Conservation (phyloP, 2,797 vertebrate genomes). For the Nothura maculosa region DNA sequence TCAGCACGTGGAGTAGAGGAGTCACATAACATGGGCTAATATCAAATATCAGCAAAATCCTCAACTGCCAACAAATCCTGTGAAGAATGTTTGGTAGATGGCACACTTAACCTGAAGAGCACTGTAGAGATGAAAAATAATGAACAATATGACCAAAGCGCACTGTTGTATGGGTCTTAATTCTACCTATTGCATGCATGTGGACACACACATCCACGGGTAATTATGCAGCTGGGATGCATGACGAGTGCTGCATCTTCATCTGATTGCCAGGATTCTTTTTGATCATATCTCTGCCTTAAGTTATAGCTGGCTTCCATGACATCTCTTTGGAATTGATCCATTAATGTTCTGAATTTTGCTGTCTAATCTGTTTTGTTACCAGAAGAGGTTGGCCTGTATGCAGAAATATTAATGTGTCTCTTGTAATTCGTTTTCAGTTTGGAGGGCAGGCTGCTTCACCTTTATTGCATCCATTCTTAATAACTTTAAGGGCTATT, state of each 20-base stretch:
- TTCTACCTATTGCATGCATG: neutral
- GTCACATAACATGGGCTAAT: accelerated
- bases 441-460: neutral
- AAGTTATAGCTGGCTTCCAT: neutral
- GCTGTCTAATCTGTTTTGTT: neutral
- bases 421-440: neutral
- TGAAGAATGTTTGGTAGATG: neutral
- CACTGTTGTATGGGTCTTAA: neutral
- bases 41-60: neutral
- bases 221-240: neutral
- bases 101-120: neutral
- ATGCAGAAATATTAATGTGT: neutral
- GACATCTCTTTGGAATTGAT: neutral
- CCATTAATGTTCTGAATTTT: neutral
- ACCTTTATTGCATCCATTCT: neutral
- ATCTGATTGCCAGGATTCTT: neutral
- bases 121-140: neutral
- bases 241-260: neutral
- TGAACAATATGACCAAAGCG: neutral
- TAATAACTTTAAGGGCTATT: neutral
- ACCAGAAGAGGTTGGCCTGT: neutral
- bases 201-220: accelerated
- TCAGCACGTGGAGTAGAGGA: neutral
- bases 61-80: neutral
- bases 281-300: neutral